A percentile compares a stretch with the other conserved stretches of the same genome.
Evolutionary conservation across 2,888 invertebrate species (phyloP).

Genomic region (Mallateleia sp.): DNA sequence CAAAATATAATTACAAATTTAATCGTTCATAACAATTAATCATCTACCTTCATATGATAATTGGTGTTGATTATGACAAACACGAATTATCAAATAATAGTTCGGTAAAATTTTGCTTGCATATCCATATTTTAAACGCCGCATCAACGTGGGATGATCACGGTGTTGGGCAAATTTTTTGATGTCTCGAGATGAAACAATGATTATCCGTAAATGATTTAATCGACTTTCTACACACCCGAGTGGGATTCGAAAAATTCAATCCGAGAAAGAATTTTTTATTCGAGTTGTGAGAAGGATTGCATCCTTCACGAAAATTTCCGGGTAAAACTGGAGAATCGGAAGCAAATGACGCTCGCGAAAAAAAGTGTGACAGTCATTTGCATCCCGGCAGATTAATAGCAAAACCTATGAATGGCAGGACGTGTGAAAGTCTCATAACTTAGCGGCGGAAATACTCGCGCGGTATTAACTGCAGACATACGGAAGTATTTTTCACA

Average conservation of each 20-base stretch:
- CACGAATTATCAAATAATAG: neutral
- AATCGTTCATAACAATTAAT: no score
- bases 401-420: constrained; percentile 56
- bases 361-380: constrained; percentile 22
- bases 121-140: neutral
- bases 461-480: constrained; percentile 43
- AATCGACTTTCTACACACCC: constrained; percentile 31
- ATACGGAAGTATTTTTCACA: constrained; percentile 70
- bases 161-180: neutral
- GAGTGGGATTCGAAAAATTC: constrained; percentile 40
- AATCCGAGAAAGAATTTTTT: no score
- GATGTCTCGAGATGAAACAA: constrained; percentile 2
- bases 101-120: neutral
- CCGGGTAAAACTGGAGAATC: no score
- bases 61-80: neutral
- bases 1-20: no score
- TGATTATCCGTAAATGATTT: constrained; percentile 10
- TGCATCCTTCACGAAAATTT: no score
- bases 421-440: constrained; percentile 74
- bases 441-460: constrained; percentile 56
- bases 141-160: neutral
- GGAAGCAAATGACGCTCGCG: neutral
- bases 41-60: neutral
- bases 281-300: no score
- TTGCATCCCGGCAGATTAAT: constrained; percentile 49